phyloP scores from a whole-genome alignment of 2,113 vertebrate genomes.

The Scalopus aquaticus region DNA sequence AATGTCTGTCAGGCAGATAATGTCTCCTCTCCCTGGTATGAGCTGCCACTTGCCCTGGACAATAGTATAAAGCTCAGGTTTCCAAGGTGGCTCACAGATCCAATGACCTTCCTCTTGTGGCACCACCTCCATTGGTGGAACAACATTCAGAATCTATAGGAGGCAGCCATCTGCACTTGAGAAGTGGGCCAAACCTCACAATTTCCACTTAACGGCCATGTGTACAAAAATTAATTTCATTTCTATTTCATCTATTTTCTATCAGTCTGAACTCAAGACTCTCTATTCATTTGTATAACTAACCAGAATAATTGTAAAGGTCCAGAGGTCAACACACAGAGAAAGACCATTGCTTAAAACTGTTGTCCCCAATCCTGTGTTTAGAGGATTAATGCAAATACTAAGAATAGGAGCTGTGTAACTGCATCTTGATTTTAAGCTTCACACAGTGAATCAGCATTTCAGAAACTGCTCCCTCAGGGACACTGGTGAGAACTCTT shows the following conservation, averaged over 20 bases:
- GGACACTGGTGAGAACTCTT: not conserved
- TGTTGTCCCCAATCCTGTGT: not conserved
- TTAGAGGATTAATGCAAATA: not conserved
- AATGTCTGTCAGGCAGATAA: constrained; percentile 31
- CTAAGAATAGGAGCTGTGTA: not conserved
- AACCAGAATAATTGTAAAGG: not conserved
- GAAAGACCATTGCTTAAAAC: not conserved
- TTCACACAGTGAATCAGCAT: not conserved
- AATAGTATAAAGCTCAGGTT: not conserved
- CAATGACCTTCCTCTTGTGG: not conserved
- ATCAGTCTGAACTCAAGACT: not conserved
- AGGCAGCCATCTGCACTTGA: not conserved
- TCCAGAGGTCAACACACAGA: not conserved
- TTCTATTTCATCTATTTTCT: not conserved
- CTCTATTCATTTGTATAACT: not conserved
- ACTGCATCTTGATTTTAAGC: not conserved
- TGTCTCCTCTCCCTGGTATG: constrained; percentile 16
- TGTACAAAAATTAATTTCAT: not conserved
- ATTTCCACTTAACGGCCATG: not conserved
- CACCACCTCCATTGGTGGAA: not conserved
- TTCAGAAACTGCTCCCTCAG: not conserved
- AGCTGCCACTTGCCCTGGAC: constrained; percentile 23
- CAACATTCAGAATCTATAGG: not conserved
- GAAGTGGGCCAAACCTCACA: not conserved
- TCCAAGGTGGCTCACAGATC: not conserved